Evolutionary conservation across 1,140 invertebrate species (phyloP), one percentile per base, ranked within the genome.

Genomic region (Scylla paramamosain): DNA sequence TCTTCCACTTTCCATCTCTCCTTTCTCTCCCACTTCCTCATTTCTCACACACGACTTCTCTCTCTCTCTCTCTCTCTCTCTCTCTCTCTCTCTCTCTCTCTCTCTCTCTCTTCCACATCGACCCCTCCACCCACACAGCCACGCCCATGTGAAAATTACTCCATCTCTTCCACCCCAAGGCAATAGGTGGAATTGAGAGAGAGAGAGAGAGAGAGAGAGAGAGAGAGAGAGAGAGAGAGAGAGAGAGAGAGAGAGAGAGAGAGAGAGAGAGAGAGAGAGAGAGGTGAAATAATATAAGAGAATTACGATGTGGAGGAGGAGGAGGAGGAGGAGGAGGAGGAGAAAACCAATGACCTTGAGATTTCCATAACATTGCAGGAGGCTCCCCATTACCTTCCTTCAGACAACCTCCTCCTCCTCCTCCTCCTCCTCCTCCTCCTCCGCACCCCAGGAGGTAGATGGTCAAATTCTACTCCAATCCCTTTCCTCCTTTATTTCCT

Each of bases 161-260:
- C n/a, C 6, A 25, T 77, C 67, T 77, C 67, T 77, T 77, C 25
- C 16, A n/a, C 67, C 20, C 16, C 25, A 0, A 7, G 20, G 20
- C 12, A 25, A 7, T 7, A 7, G 20, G 10, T n/a, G 20, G 25
- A n/a, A 77, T 25, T n/a, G 67, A 77, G 67, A 77, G 67, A 77
- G 67, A 77, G 67, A 77, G 67, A 77, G 67, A 77, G 67, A 77
- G 67, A 77, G 67, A 77, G 67, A 77, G n/a, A 77, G 67, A 77
- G n/a, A 77, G n/a, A n/a, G 20, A n/a, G 67, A 77, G 20, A 77
- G 20, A n/a, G n/a, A 77, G n/a, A 77, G 20, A 77, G 67, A 77
- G n/a, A 25, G n/a, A n/a, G 20, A 77, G n/a, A 77, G 67, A 77
- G 20, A n/a, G n/a, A n/a, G 20, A 25, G 20, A 25, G 20, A 77